These are phyloP conservation scores for Chlamydotis undulata DNA, from an alignment of 2,113 vertebrate genomes.

Conservation along the genomic window DNA sequence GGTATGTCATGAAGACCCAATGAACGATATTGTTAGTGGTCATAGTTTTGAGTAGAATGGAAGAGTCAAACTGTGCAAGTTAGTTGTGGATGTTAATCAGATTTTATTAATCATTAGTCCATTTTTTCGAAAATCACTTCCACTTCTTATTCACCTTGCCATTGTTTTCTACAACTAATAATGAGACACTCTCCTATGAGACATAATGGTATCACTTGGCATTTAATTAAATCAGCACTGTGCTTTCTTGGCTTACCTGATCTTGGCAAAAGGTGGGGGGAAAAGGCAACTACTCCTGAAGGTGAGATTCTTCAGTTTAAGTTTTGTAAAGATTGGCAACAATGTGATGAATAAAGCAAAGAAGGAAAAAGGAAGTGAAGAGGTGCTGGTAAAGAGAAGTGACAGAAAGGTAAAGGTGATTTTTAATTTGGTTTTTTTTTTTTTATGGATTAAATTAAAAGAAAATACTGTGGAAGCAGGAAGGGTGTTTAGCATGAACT, in stretches of 20 bases:
- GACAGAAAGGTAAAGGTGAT: constrained; percentile 44
- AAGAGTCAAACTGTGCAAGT: not conserved
- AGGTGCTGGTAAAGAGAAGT: not conserved
- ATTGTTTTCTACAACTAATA: not conserved
- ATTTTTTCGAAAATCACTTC: not conserved
- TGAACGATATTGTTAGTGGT: not conserved
- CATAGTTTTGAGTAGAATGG: not conserved
- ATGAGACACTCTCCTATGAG: not conserved
- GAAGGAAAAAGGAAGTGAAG: constrained; percentile 13
- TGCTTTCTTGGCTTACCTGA: not conserved
- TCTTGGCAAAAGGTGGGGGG: not conserved
- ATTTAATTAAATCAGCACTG: not conserved
- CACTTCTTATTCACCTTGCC: not conserved
- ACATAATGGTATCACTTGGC: not conserved
- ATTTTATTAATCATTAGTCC: not conserved
- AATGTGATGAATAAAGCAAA: constrained; percentile 5
- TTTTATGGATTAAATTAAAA: constrained; percentile 51
- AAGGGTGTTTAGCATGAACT: constrained; percentile 39
- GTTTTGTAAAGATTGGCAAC: not conserved
- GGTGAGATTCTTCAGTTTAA: constrained; percentile 9
- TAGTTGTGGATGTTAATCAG: not conserved
- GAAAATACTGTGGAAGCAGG: constrained; percentile 30
- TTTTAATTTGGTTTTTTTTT: constrained; percentile 46
- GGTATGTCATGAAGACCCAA: not conserved
- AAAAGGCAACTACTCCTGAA: not conserved